These are phyloP conservation scores for Drosophila simulans DNA, from an alignment of 1,140 invertebrate genomes.

Conservation along the genomic window DNA sequence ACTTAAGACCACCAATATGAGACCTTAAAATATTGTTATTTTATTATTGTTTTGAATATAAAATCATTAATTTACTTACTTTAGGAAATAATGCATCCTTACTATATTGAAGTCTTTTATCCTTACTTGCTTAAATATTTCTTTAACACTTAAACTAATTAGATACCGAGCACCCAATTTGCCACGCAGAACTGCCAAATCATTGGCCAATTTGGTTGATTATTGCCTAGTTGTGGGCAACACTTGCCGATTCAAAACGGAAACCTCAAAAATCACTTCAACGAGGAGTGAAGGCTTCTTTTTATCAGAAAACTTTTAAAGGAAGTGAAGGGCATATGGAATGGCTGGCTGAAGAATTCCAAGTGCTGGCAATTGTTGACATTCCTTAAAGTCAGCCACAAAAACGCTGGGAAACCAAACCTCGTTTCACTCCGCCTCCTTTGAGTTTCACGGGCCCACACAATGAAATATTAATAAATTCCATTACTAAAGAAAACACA, in stretches of 20 bases:
- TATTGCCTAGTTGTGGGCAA: neutral
- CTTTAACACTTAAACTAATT: no score
- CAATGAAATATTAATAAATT: slow-evolving; percentile 84
- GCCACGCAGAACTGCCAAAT: neutral
- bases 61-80: no score
- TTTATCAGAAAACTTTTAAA: slow-evolving; percentile 12
- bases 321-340: neutral
- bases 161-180: neutral
- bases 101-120: no score
- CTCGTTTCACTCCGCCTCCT: neutral
- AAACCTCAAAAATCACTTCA: slow-evolving; percentile 48
- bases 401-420: slow-evolving; percentile 45
- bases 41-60: no score
- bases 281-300: slow-evolving; percentile 9
- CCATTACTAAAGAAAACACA: slow-evolving; percentile 82
- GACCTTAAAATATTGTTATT: no score
- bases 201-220: slow-evolving; percentile 1
- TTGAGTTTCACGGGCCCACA: slow-evolving; percentile 44
- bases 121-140: no score
- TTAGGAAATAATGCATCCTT: no score
- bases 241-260: slow-evolving; percentile 13
- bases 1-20: no score
- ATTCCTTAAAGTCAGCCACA: slow-evolving; percentile 69
- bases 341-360: slow-evolving; percentile 37
- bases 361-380: slow-evolving; percentile 71